Conservation (phyloP, 2,797 vertebrate genomes). For the Chelon auratus region DNA sequence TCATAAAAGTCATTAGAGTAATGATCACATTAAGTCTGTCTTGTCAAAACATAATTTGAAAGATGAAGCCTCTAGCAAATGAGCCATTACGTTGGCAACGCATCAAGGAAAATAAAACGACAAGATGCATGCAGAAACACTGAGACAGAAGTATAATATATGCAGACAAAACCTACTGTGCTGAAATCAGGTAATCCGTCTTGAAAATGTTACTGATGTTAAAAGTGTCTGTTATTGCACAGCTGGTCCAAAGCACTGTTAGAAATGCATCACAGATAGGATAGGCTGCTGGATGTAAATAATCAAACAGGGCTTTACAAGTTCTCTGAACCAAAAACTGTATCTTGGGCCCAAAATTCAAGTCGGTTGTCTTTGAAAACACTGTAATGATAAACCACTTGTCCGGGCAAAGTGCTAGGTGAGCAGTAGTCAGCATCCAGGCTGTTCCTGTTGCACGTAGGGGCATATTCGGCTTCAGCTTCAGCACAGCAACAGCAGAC, state of each 20-base stretch:
- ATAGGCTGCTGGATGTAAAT: background rate
- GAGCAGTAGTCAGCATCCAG: constrained; percentile 50
- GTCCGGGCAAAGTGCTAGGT: constrained; percentile 9
- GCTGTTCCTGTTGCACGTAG: constrained; percentile 44
- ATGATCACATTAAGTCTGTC: constrained; percentile 71
- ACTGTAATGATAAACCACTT: constrained; percentile 11
- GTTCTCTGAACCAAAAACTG: constrained; percentile 27
- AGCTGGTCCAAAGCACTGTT: constrained; percentile 42
- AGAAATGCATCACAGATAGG: constrained; percentile 21
- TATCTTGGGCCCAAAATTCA: constrained; percentile 20
- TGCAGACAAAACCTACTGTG: constrained; percentile 50
- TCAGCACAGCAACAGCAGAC: constrained; percentile 8
- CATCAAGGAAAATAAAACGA: constrained; percentile 60
- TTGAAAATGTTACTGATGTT: constrained; percentile 47
- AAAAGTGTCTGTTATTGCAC: constrained; percentile 36
- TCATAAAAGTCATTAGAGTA: constrained; percentile 73
- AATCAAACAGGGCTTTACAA: constrained; percentile 14
- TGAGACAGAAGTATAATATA: constrained; percentile 49
- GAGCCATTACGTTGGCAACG: constrained; percentile 63
- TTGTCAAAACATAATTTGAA: constrained; percentile 75
- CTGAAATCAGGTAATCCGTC: constrained; percentile 62
- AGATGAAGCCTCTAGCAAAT: constrained; percentile 63
- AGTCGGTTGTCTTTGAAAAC: constrained; percentile 20
- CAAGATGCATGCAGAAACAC: constrained; percentile 49
- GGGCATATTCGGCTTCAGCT: constrained; percentile 39